phyloP scores from a whole-genome alignment of 1,140 invertebrate species.

The Pristionchus pacificus region DNA sequence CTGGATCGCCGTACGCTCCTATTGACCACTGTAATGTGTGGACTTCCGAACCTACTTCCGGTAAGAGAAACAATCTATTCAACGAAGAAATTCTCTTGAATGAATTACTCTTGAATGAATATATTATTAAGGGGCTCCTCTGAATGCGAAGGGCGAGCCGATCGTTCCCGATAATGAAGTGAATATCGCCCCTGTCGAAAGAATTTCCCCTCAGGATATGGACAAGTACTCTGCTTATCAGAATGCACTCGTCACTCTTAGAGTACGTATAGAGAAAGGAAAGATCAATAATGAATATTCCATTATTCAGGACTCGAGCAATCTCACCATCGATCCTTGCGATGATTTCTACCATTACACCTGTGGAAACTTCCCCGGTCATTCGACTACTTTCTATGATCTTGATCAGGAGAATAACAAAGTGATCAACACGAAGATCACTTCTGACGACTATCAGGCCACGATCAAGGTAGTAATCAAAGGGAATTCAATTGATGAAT shows the following conservation, averaged over 20 bases:
- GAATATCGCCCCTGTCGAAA: neutral
- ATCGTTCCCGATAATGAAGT: neutral
- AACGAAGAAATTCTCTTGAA: too few relatives aligned
- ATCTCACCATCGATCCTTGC: slow-evolving; percentile 76
- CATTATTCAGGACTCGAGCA: slow-evolving; percentile 64
- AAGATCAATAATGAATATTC: neutral
- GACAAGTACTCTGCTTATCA: neutral
- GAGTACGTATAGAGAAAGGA: neutral
- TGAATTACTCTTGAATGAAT: too few relatives aligned
- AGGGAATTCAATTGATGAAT: neutral
- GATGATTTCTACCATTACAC: slow-evolving; percentile 89
- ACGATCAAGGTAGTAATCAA: slow-evolving; percentile 7
- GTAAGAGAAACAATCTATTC: too few relatives aligned
- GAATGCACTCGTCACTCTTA: neutral
- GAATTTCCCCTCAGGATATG: neutral
- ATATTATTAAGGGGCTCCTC: too few relatives aligned
- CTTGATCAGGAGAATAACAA: slow-evolving; percentile 18
- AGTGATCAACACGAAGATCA: slow-evolving; percentile 22
- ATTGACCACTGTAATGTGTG: slow-evolving; percentile 47
- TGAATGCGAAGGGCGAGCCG: neutral
- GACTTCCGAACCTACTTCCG: slow-evolving; percentile 30
- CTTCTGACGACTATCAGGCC: slow-evolving; percentile 17
- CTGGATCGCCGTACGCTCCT: slow-evolving; percentile 42
- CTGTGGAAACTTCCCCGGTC: slow-evolving; percentile 80
- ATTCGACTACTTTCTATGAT: slow-evolving; percentile 19